Conservation (phyloP, 2,797 vertebrate genomes). For the Brachymystax lenok region DNA sequence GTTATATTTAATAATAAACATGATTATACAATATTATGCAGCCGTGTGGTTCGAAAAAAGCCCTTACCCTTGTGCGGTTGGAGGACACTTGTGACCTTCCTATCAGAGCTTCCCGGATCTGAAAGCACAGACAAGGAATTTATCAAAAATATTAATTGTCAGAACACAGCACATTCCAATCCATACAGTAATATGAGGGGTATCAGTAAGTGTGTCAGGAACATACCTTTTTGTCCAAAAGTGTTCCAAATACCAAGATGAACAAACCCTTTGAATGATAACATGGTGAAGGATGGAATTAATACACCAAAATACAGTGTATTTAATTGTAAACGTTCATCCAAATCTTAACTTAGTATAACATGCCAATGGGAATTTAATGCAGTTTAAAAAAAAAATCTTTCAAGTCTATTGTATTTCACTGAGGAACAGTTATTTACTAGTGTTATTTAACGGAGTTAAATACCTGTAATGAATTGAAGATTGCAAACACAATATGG, state of each 20-base stretch:
- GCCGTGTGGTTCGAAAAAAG: background rate
- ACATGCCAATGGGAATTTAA: no score
- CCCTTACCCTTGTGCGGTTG: constrained; percentile 79
- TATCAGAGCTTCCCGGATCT: constrained; percentile 82
- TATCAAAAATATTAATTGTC: background rate
- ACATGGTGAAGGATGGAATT: no score
- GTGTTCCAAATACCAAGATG: constrained; percentile 74
- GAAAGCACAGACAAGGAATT: constrained; percentile 14
- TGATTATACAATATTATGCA: no score
- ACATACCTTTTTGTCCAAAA: constrained; percentile 73
- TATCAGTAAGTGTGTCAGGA: background rate
- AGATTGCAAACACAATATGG: constrained; percentile 71
- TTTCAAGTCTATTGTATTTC: background rate
- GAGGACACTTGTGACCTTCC: constrained; percentile 58
- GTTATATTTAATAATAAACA: background rate
- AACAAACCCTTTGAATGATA: constrained; percentile 71
- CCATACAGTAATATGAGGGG: background rate
- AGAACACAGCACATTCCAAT: background rate
- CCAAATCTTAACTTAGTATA: no score
- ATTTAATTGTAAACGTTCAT: background rate
- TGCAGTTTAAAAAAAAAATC: background rate
- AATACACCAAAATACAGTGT: background rate
- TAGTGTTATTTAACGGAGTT: background rate
- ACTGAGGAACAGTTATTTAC: no score
- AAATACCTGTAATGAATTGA: constrained; percentile 77